These are phyloP conservation scores for Drosophila sp. DNA, from an alignment of 1,140 invertebrate species.

Conservation along the genomic window DNA sequence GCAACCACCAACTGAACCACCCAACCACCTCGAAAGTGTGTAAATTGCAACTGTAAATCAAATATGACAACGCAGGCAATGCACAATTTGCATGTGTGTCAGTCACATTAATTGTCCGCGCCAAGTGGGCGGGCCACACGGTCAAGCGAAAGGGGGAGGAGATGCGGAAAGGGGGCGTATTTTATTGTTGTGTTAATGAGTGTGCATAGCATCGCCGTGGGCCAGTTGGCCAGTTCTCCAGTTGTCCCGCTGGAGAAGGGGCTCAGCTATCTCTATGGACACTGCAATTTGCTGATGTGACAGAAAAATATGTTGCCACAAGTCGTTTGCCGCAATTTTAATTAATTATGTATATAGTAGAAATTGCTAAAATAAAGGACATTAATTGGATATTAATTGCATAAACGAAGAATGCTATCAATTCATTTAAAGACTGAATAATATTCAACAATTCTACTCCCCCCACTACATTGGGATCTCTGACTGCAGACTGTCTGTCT, in stretches of 20 bases:
- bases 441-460: background rate
- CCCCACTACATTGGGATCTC: background rate
- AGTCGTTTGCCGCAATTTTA: slow-evolving; percentile 46
- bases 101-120: slow-evolving; percentile 80
- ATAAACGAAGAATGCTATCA: slow-evolving; percentile 51
- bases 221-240: background rate
- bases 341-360: slow-evolving; percentile 74
- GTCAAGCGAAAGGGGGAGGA: background rate
- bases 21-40: slow-evolving; percentile 59
- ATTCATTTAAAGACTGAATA: background rate
- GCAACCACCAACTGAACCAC: slow-evolving; percentile 6
- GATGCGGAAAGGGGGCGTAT: slow-evolving; percentile 33
- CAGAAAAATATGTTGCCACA: slow-evolving; percentile 76
- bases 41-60: slow-evolving; percentile 84
- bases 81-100: slow-evolving; percentile 82
- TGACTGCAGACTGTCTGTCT: slow-evolving; percentile 1
- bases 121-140: slow-evolving; percentile 16
- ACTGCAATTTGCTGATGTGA: slow-evolving; percentile 76
- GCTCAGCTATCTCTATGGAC: slow-evolving; percentile 21
- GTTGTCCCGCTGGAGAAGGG: slow-evolving; percentile 25
- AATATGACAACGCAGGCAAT: slow-evolving; percentile 81
- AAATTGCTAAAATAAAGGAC: slow-evolving; percentile 57
- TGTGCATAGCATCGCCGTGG: slow-evolving; percentile 60
- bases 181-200: slow-evolving; percentile 83
- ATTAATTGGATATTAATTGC: slow-evolving; percentile 78